Conservation (phyloP, 1,140 invertebrate genomes). For the Trachymyrmex septentrionalis region DNA sequence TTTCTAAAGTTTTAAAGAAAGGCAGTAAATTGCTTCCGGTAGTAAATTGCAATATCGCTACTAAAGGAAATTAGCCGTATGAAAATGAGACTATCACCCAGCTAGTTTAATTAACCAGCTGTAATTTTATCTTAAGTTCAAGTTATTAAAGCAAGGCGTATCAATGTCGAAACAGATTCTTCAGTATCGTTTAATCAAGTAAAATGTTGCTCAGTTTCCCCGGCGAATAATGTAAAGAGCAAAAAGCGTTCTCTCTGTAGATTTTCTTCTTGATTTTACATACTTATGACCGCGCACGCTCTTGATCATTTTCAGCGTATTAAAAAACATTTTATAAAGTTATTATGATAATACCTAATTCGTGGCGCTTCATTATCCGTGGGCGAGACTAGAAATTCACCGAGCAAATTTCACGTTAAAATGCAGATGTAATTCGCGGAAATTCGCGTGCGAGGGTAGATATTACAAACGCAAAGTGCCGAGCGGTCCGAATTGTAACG, state of each 20-base stretch:
- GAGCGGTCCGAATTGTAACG: slow-evolving; percentile 19
- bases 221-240: not conserved
- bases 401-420: slow-evolving; percentile 49
- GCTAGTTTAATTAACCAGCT: slow-evolving; percentile 48
- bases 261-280: not conserved
- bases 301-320: not conserved
- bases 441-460: slow-evolving; percentile 22
- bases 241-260: not conserved
- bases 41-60: slow-evolving; percentile 24
- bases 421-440: slow-evolving; percentile 42
- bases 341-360: slow-evolving; percentile 14
- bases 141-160: slow-evolving; percentile 38
- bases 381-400: not conserved
- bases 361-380: slow-evolving; percentile 12
- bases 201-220: slow-evolving; percentile 22
- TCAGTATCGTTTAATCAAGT: slow-evolving; percentile 40
- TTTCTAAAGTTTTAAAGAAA: not conserved
- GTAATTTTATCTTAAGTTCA: slow-evolving; percentile 47
- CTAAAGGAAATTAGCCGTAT: not conserved
- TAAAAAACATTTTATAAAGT: slow-evolving; percentile 33
- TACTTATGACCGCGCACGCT: not conserved
- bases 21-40: not conserved
- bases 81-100: not conserved
- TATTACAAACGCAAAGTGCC: slow-evolving; percentile 40
- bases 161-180: slow-evolving; percentile 17